phyloP scores from a whole-genome alignment of 2,113 vertebrate species.

The Channa maculata region DNA sequence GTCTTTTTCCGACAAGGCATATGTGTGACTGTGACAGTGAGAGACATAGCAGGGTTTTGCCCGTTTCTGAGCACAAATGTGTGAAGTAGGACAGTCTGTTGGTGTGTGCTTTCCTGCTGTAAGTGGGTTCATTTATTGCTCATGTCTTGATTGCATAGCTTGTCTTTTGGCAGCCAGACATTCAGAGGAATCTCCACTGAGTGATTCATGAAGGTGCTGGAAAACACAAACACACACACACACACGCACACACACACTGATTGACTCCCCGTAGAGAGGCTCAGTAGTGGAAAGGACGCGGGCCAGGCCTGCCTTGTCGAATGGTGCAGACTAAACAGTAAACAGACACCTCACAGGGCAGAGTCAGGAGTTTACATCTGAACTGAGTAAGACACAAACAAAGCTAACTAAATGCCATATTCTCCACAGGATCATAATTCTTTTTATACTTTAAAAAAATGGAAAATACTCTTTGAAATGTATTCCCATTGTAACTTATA shows the following conservation, averaged over 20 bases:
- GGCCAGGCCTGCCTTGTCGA: slow-evolving; percentile 54
- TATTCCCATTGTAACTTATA: slow-evolving; percentile 38
- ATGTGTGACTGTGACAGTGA: slow-evolving; percentile 27
- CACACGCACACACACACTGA: slow-evolving; percentile 29
- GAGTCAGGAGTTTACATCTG: slow-evolving; percentile 51
- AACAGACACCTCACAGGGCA: slow-evolving; percentile 64
- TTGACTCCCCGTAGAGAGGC: slow-evolving; percentile 34
- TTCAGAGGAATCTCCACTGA: slow-evolving; percentile 37
- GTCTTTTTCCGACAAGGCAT: slow-evolving; percentile 46
- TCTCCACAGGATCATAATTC: slow-evolving; percentile 20
- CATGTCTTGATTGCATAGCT: slow-evolving; percentile 11
- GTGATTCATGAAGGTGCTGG: slow-evolving; percentile 54
- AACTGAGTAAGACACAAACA: neutral
- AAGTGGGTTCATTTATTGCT: slow-evolving; percentile 26
- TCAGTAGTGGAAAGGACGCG: slow-evolving; percentile 35
- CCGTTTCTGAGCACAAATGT: slow-evolving; percentile 12
- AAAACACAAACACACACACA: slow-evolving; percentile 26
- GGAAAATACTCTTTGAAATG: slow-evolving; percentile 18
- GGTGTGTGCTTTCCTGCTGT: slow-evolving; percentile 29
- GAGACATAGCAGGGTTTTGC: slow-evolving; percentile 30
- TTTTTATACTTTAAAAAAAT: slow-evolving; percentile 6
- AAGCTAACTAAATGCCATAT: slow-evolving; percentile 19
- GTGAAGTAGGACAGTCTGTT: slow-evolving; percentile 16
- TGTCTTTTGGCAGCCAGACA: slow-evolving; percentile 48
- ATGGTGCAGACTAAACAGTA: slow-evolving; percentile 76